Base-by-base conservation (phyloP, 23 tunicate species). In the Clavelina lepadiformis region DNA sequence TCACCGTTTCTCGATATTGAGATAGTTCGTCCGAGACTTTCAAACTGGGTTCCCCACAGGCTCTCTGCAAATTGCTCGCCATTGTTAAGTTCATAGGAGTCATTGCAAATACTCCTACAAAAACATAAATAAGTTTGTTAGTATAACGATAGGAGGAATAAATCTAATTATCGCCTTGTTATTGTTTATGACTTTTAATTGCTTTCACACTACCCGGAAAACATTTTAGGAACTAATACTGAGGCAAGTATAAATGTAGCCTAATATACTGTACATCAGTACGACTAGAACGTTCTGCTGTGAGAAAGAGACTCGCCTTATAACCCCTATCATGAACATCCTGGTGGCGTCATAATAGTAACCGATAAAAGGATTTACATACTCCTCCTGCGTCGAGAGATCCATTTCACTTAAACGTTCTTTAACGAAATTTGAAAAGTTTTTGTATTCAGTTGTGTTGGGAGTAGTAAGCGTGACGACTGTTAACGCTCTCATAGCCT, bases 361-460 rank as follows among this genome's bases (percentile, higher is more conserved):
- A 25, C 56, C 53, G 23, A 89, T 67, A 38, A 58, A 89, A 11
- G 82, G 88, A 69, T 89, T 89, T n/a, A 89, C 75, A 34, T 61
- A 81, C 30, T 89, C 56, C 33, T 51, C 72, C 35, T 81, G n/a
- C n/a, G n/a, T n/a, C n/a, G n/a, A n/a, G n/a, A n/a, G n/a, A n/a
- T n/a, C n/a, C n/a, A n/a, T n/a, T n/a, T 38, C 51, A 22, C 23
- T 63, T 11, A 11, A 25, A 33, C 60, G 20, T 60, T 59, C 53
- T 52, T 73, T 65, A 26, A 88, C 63, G 32, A 3, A 30, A 36
- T 89, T 46, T 18, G 97, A 89, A 32, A 81, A 81, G 3, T 38
- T 1, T 18, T 51, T 31, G 57, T 33, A 81, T 41, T 62, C 51
- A 34, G 60, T 59, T 25, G 81, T 81, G 31, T 68, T 22, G 3